Evolutionary conservation across 2,888 invertebrate species (phyloP), one percentile per base, ranked within the genome.

Genomic region (Leucophenga maculata): DNA sequence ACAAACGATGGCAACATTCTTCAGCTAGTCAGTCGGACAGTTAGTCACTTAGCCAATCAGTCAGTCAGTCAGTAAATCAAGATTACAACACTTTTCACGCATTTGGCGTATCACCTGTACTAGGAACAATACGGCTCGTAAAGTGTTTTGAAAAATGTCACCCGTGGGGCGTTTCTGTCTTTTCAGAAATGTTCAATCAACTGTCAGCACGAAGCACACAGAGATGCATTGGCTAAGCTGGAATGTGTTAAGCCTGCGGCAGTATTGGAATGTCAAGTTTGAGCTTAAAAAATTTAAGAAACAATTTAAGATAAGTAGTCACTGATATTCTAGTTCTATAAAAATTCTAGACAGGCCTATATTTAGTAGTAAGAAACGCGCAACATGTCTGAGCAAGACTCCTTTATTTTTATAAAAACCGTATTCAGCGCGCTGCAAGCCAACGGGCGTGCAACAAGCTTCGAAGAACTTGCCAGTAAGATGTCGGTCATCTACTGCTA

Each of bases 111-210:
- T n/a, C 44, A 62, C 44, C 22, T n/a, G 32, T 20, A 26, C 22
- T 26, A 14, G 22, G 3, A 22, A 55, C 69, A 55, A 46, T 57
- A 55, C 26, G 64, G 64, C 65, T 76, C 71, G 80, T 83, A 80
- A 81, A 83, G 83, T 81, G 84, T 81, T 81, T 80, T 82, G 81
- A 81, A 75, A 82, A 74, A 79, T 80, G 78, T 83, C 84, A 82
- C 83, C 84, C 82, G 80, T 72, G 82, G 83, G 84, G 76, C 76
- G 80, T 79, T 78, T 83, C 78, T 84, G 83, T 83, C 84, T 84
- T 84, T 84, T 77, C 77, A 76, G 77, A 84, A 78, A 79, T 84
- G 84, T 83, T 83, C 84, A 83, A 83, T 83, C 83, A 83, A 84
- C 82, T 83, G 83, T 83, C 83, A 83, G 75, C 83, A 69, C 46